phyloP scores from a whole-genome alignment of 1,140 invertebrate genomes.

The Plectrocnemia conspersa region DNA sequence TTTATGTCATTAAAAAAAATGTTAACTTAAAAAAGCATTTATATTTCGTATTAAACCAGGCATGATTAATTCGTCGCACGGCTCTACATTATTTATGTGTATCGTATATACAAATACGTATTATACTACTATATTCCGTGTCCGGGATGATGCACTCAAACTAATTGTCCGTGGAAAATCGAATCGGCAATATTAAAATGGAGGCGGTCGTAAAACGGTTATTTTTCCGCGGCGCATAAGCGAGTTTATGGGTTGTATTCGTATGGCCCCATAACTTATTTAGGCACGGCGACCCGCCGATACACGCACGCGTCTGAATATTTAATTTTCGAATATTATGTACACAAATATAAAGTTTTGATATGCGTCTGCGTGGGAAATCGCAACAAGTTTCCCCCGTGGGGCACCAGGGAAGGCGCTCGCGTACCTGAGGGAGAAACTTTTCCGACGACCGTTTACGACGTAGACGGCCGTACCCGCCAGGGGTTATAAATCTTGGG shows the following conservation, averaged over 20 bases:
- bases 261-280: constrained; percentile 20
- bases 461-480: not conserved
- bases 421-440: constrained; percentile 7
- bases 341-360: constrained; percentile 32
- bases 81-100: too few relatives aligned
- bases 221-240: constrained; percentile 1
- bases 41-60: not conserved
- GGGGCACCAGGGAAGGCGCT: not conserved
- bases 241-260: not conserved
- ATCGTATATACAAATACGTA: too few relatives aligned
- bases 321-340: constrained; percentile 34
- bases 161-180: constrained; percentile 11
- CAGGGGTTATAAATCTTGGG: constrained; percentile 7
- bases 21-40: too few relatives aligned
- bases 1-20: too few relatives aligned
- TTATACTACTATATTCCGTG: too few relatives aligned
- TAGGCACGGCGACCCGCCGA: constrained; percentile 17
- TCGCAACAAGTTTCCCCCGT: constrained; percentile 14
- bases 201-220: constrained; percentile 13
- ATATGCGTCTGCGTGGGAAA: constrained; percentile 23
- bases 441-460: constrained; percentile 28
- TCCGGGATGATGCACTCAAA: constrained; percentile 10
- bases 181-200: constrained; percentile 12
- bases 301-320: constrained; percentile 32
- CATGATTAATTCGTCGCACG: too few relatives aligned